Conservation (phyloP, 2,113 vertebrate species). For the Hippopotamus amphibius region DNA sequence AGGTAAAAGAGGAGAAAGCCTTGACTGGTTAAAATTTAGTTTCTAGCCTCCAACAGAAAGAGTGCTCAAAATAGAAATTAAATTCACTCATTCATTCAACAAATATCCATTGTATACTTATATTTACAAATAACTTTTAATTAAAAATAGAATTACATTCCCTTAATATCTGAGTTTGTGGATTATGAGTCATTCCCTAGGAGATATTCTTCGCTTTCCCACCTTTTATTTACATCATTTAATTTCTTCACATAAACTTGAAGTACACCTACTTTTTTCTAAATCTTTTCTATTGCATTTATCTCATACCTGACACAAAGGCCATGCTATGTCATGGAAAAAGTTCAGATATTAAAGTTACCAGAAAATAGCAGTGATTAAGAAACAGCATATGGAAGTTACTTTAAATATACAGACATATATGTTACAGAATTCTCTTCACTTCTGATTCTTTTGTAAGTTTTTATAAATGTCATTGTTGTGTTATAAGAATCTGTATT, state of each 20-base stretch:
- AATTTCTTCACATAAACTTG: slow-evolving; percentile 22
- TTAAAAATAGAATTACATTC: slow-evolving; percentile 48
- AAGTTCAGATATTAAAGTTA: slow-evolving; percentile 44
- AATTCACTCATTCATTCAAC: not conserved
- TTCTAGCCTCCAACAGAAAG: not conserved
- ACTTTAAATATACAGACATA: slow-evolving; percentile 50
- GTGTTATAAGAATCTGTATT: slow-evolving; percentile 45
- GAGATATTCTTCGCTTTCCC: not conserved
- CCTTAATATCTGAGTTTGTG: slow-evolving; percentile 23
- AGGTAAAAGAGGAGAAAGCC: not conserved
- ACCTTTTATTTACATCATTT: slow-evolving; percentile 38
- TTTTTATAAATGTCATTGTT: slow-evolving; percentile 71
- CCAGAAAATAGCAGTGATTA: slow-evolving; percentile 49
- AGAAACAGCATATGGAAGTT: slow-evolving; percentile 42
- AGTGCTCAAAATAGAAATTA: not conserved
- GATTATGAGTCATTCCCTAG: not conserved
- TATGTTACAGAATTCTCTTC: slow-evolving; percentile 8
- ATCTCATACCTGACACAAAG: slow-evolving; percentile 28
- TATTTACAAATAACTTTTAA: not conserved
- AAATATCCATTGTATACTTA: not conserved
- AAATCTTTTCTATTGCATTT: not conserved
- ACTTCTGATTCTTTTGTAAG: slow-evolving; percentile 44
- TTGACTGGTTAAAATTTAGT: not conserved
- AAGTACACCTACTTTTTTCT: not conserved
- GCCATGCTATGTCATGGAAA: not conserved